phyloP scores from a whole-genome alignment of 1,140 invertebrate species.

The Conopomorpha cramerella region DNA sequence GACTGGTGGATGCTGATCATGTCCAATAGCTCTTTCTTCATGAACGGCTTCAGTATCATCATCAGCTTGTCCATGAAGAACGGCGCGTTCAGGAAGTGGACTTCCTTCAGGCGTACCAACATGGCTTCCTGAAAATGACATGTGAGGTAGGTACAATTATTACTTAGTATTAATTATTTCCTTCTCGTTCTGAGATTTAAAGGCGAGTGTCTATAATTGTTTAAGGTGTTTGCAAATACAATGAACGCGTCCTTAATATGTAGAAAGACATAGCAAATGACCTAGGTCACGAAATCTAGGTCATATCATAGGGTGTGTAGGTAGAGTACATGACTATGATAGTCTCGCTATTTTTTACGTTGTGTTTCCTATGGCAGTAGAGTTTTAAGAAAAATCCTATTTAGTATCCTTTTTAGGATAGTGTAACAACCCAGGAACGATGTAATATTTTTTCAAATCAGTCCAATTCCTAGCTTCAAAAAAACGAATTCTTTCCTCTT shows the following conservation, averaged over 20 bases:
- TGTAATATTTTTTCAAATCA: no score
- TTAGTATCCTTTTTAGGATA: not conserved
- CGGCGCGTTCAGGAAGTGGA: constrained; percentile 67
- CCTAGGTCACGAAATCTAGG: no score
- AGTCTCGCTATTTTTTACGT: no score
- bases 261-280: no score
- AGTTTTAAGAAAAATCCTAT: not conserved
- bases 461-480: no score
- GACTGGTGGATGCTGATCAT: constrained; percentile 46
- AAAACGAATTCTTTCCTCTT: not conserved
- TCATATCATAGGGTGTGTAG: no score
- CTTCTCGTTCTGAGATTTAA: constrained; percentile 10
- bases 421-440: not conserved
- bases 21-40: constrained; percentile 66
- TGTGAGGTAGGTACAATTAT: not conserved
- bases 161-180: not conserved
- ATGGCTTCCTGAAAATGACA: constrained; percentile 53
- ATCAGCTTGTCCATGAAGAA: constrained; percentile 66
- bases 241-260: not conserved
- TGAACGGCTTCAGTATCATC: constrained; percentile 66
- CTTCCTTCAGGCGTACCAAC: constrained; percentile 63
- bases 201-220: constrained; percentile 21
- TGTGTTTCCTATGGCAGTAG: no score
- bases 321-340: no score
- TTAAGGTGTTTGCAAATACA: constrained; percentile 46